Conservation (phyloP, 2,113 vertebrate species). For the Lucifuga dentata region DNA sequence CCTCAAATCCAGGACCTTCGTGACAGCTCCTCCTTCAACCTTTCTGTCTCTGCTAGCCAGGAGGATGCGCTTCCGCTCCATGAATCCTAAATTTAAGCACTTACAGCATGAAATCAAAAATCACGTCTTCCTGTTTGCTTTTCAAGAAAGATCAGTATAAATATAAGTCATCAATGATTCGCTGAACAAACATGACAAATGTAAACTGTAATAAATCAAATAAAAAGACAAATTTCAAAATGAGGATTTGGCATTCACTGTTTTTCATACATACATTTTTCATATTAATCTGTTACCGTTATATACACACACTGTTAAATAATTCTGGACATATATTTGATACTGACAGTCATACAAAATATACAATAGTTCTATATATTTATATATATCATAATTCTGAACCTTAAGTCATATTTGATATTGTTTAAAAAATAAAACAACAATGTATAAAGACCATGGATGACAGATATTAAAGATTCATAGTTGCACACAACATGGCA, state of each 20-base stretch:
- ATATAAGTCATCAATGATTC: not conserved
- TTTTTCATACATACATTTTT: conserved; percentile 71
- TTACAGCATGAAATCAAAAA: conserved; percentile 6
- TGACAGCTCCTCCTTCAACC: conserved; percentile 11
- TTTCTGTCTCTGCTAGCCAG: conserved; percentile 26
- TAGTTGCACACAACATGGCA: conserved; percentile 69
- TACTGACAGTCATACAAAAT: conserved; percentile 77
- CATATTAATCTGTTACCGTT: conserved; percentile 44
- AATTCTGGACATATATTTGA: conserved; percentile 63
- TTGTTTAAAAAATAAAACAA: conserved; percentile 72
- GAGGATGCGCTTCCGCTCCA: not conserved
- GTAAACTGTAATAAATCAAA: conserved; percentile 26
- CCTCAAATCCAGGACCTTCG: conserved; percentile 32
- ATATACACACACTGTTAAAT: conserved; percentile 71
- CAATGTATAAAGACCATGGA: conserved; percentile 67
- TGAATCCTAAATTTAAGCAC: conserved; percentile 24
- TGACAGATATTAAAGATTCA: conserved; percentile 56
- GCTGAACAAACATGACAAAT: not conserved
- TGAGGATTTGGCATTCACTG: conserved; percentile 78
- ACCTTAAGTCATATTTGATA: conserved; percentile 54
- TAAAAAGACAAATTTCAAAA: conserved; percentile 57
- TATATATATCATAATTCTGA: conserved; percentile 61
- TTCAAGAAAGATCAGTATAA: not conserved
- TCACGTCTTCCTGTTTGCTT: conserved; percentile 12
- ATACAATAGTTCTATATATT: conserved; percentile 69